Conservation (phyloP, 2,888 invertebrate genomes). For the Drosophila leonis region DNA sequence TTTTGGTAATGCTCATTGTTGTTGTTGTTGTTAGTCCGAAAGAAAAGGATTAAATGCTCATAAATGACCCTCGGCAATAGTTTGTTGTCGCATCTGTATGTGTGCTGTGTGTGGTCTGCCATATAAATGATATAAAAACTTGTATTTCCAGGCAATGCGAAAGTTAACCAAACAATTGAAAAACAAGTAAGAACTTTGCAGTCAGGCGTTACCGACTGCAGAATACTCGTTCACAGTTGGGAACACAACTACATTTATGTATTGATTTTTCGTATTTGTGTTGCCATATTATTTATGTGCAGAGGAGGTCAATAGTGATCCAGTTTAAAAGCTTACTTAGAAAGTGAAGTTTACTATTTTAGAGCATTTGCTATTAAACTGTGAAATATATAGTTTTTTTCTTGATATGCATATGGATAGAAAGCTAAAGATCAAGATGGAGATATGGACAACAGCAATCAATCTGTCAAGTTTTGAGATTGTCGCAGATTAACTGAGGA, state of each 20-base stretch:
- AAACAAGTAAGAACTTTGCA: constrained; percentile 2
- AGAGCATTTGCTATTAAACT: too few species aligned
- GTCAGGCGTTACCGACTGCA: not conserved
- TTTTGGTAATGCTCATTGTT: constrained; percentile 38
- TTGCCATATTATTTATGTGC: not conserved
- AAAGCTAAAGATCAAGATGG: too few species aligned
- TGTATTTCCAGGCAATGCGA: constrained; percentile 36
- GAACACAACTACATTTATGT: not conserved
- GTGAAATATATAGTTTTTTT: too few species aligned
- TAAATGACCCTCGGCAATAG: constrained; percentile 59
- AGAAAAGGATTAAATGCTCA: constrained; percentile 73
- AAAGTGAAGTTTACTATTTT: too few species aligned
- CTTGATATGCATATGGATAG: not conserved
- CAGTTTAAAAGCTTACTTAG: too few species aligned
- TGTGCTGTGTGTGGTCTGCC: constrained; percentile 41
- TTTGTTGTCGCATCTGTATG: constrained; percentile 27
- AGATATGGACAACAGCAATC: too few species aligned
- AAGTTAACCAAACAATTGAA: constrained; percentile 36
- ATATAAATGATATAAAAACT: constrained; percentile 23
- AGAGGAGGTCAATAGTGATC: too few species aligned
- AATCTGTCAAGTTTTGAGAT: too few species aligned
- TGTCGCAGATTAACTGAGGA: too few species aligned
- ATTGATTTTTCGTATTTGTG: not conserved
- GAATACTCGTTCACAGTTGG: not conserved
- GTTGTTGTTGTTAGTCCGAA: constrained; percentile 17